Evolutionary conservation across 2,797 vertebrate species (phyloP), one percentile per base, ranked within the genome.

Genomic region (Crocodylus rhombifer): DNA sequence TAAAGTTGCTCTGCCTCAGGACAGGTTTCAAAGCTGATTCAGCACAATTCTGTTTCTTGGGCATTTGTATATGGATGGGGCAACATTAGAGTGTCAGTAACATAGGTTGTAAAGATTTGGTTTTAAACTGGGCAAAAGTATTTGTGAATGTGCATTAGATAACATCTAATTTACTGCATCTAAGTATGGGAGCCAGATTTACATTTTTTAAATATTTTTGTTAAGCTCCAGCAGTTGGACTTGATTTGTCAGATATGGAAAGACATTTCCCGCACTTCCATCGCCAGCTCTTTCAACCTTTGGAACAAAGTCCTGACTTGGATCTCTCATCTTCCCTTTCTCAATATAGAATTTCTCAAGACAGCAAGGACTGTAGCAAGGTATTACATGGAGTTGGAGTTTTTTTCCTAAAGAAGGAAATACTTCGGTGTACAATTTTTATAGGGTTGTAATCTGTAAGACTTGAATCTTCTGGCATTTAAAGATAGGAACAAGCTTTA

Each of bases 291-390:
- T 98, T 98, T 92, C 96, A 96, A 76, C 94, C 98, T 75, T 94
- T 98, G 93, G 96, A 98, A 67, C 96, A 98, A 26, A 96, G 87
- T 67, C 84, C 94, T 77, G 98, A 98, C 87, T 96, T 94, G 0
- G 95, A 97, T 86, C 51, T 92, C 13, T 97, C 96, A 1, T 96
- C 96, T 17, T 95, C 93, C 4, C 96, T 93, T 87, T 97, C 95
- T 77, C 96, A 89, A 4, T 90, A 82, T 55, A 89, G 85, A 60
- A 95, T 91, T 87, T 96, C 95, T 83, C 93, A 94, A 51, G 94
- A 61, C 36, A 76, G 25, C 6, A 80, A 55, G 77, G 91, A 97
- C 55, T 55, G 92, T 57, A 95, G 84, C 89, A 96, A 96, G 96
- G 96, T 97, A 96, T 64, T 92, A 30, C 61, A 67, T 77, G 88